Evolutionary conservation across 2,797 vertebrate species (phyloP).

Genomic region (Sarcoramphus papa): DNA sequence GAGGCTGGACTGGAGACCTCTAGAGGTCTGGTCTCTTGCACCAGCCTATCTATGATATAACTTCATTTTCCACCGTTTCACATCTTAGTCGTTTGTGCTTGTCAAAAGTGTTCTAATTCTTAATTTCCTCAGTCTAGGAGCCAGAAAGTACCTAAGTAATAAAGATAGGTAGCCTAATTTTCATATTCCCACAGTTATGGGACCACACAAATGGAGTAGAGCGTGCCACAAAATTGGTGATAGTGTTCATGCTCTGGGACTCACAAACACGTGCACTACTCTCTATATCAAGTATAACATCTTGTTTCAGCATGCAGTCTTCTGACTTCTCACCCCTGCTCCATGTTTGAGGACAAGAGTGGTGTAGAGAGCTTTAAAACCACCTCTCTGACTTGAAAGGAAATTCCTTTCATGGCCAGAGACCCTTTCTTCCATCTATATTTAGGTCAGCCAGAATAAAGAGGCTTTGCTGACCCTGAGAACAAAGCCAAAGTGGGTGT

Average conservation of each 20-base stretch:
- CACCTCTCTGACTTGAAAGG: neutral
- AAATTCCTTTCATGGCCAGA: neutral
- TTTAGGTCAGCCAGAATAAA: neutral
- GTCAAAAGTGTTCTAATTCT: neutral
- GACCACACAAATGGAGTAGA: neutral
- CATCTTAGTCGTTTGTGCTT: neutral
- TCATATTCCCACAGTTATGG: neutral
- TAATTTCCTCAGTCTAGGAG: neutral
- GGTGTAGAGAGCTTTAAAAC: neutral
- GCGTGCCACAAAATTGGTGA: rapidly evolving
- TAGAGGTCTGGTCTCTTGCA: neutral
- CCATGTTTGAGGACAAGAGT: neutral
- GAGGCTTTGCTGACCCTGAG: neutral
- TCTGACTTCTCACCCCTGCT: neutral
- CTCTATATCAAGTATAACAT: neutral
- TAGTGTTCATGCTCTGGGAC: neutral
- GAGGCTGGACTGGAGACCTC: neutral
- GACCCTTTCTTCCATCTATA: neutral
- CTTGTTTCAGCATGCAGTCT: neutral
- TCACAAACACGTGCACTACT: neutral
- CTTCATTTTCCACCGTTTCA: neutral
- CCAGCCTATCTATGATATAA: neutral
- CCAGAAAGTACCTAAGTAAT: neutral
- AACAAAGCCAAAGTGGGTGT: neutral
- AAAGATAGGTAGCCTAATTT: neutral